Evolutionary conservation across 92 coral and sea anemone genomes (phyloP), one percentile per base, ranked within the genome.

Genomic region (Siderastrea siderea): DNA sequence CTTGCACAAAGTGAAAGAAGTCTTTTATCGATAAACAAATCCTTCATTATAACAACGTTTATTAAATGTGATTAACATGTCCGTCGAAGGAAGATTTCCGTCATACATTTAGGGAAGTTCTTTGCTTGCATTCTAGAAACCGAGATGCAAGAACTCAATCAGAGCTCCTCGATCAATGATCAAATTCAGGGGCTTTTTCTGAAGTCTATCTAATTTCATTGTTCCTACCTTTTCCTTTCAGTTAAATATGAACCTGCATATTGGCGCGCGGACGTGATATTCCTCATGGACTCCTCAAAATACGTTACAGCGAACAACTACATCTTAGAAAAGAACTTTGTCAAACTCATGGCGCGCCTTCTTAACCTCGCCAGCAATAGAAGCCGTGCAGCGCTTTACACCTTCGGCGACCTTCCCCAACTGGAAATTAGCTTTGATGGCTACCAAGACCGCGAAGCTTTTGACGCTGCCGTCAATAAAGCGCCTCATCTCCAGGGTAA

Each of bases 251-350:
- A 85, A 75, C 84, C 58, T 49, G 58, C 89, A 2, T 47, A 75
- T 53, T 85, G 80, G 61, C 63, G 80, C 5, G 90, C 93, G 17
- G 98, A 95, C 86, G 93, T 93, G 47, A 89, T 94, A 52, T 95
- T 95, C 66, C 87, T 95, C 14, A 86, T 95, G 65, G 98, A 95
- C 71, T 92, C 96, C 2, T 95, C 98, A 19, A 89, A 84, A 48
- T 77, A 82, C 68, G 96, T 95, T n/a, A 80, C 92, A 6, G 89
- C 74, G 52, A 87, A 88, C 54, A 83, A 93, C 71, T 88, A 79
- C 78, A 86, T 81, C n/a, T 78, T 92, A 43, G 89, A 89, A 68
- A 87, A 91, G 82, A 91, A 91, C 77, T 95, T 91, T 68, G 98
- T 95, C 74, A 91, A 93, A 88, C 82, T 87, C 16, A 87, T 94